These are phyloP conservation scores for Nerophis ophidion DNA, from an alignment of 2,113 vertebrate species.

Conservation along the genomic window DNA sequence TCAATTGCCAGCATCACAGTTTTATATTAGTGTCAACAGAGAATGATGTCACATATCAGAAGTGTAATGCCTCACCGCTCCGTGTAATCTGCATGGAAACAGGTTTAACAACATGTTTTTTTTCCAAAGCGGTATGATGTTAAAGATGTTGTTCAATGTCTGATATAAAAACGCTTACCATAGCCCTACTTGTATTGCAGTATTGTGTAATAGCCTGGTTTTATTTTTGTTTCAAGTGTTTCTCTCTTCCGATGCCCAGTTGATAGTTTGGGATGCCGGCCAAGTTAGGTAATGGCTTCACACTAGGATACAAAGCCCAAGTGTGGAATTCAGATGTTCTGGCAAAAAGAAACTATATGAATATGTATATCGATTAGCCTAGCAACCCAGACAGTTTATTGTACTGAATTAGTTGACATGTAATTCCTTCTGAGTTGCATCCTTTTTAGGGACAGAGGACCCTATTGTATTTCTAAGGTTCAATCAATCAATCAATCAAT, in stretches of 20 bases:
- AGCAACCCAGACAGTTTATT: constrained; percentile 38
- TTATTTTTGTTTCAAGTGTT: constrained; percentile 31
- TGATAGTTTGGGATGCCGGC: constrained; percentile 45
- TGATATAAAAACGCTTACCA: neutral
- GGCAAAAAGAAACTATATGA: constrained; percentile 44
- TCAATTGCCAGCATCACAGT: neutral
- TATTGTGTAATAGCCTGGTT: constrained; percentile 11
- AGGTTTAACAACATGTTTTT: neutral
- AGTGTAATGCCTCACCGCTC: neutral
- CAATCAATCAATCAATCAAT: too few species aligned
- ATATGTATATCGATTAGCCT: constrained; percentile 47
- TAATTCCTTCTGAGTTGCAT: too few species aligned
- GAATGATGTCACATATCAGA: neutral
- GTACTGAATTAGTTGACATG: neutral
- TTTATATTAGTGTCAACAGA: neutral
- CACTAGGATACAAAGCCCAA: constrained; percentile 24
- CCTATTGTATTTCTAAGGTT: too few species aligned
- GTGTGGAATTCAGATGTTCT: constrained; percentile 38
- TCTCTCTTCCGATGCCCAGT: constrained; percentile 17
- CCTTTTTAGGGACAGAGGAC: too few species aligned
- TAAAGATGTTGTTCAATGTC: neutral
- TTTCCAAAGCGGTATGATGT: constrained; percentile 1
- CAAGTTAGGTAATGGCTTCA: constrained; percentile 49
- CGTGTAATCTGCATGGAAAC: too few species aligned
- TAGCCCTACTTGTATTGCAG: neutral